Percentiles rank a stretch among this genome's conserved stretches.
Conservation (phyloP, 1,140 invertebrate species). For the Drosophila pandora region DNA sequence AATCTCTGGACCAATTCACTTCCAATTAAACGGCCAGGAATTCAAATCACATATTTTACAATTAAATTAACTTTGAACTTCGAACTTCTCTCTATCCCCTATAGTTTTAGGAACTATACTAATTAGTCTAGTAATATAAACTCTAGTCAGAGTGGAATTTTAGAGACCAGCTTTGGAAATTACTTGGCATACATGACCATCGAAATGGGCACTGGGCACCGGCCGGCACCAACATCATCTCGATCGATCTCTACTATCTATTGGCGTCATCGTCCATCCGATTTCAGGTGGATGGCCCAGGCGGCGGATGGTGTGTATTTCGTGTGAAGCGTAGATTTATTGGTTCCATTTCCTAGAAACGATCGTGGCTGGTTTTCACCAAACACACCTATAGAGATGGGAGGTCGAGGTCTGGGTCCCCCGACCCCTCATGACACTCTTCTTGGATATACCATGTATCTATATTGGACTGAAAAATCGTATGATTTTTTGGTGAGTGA, state of each 20-base stretch:
- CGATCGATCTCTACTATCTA: conserved; percentile 13
- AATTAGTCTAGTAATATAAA: not conserved
- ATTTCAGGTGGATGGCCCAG: conserved; percentile 39
- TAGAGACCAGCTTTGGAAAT: conserved; percentile 22
- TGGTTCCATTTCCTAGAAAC: conserved; percentile 57
- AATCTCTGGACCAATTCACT: conserved; percentile 41
- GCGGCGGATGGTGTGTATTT: conserved; percentile 39
- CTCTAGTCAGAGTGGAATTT: conserved; percentile 19
- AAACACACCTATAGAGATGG: conserved; percentile 1
- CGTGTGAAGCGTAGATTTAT: conserved; percentile 46
- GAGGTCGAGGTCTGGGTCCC: conserved; percentile 50
- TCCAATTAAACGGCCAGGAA: conserved; percentile 10
- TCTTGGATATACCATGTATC: not conserved
- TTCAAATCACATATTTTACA: conserved; percentile 8
- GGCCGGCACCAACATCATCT: conserved; percentile 41
- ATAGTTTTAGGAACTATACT: too few relatives aligned
- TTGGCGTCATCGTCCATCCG: conserved; percentile 38
- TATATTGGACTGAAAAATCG: conserved; percentile 50
- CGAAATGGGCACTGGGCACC: conserved; percentile 40
- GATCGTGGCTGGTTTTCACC: conserved; percentile 46
- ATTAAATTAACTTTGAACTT: conserved; percentile 5
- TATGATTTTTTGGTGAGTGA: conserved; percentile 43
- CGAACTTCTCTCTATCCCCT: too few relatives aligned
- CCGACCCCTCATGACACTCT: conserved; percentile 8
- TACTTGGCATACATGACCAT: conserved; percentile 42